Evolutionary conservation across 2,113 vertebrate species (phyloP), one percentile per base, ranked within the genome.

Genomic region (Bos javanicus): DNA sequence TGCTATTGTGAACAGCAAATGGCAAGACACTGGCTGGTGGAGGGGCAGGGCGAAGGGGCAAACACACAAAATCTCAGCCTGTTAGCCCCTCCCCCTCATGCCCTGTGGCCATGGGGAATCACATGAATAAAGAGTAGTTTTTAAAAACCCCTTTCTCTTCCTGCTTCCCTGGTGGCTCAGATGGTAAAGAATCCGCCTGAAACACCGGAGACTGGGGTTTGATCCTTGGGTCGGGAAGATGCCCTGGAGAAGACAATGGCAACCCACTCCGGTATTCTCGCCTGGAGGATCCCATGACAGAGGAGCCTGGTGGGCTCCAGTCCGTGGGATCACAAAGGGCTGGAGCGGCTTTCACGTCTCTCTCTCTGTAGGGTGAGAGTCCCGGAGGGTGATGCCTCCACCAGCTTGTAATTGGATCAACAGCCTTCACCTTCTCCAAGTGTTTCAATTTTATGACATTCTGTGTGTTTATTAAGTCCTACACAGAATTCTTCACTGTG

Each of bases 391-490:
- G 23, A 83, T 48, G 28, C 6, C 21, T 62, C 43, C 46, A 14
- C 3, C 3, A 2, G 43, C 71, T 33, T 30, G 3, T 26, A 13
- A 14, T 0, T 13, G 76, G 36, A 46, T 0, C 3, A 14, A 62
- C 7, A 46, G 87, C 1, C 50, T 50, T 30, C 0, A 3, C 1
- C 56, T 56, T 33, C 67, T 60, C 52, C 12, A 15, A 26, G 23
- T 19, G 14, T 60, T 33, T 30, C 46, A 4, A 0, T 19, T 43
- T 43, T 5, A 14, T 9, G 43, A 15, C 3, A 11, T 3, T 33
- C 4, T 28, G 0, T 0, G 1, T 5, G 7, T 13, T 23, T 10
- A 3, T 3, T 12, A 8, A 28, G 57, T 28, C n/a, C n/a, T 9
- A 28, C 3, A 4, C 9, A 9, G 64, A 6, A 3, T 5, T 11